These are phyloP conservation scores for Agrotis segetum DNA, from an alignment of 2,888 invertebrate genomes.

Conservation along the genomic window DNA sequence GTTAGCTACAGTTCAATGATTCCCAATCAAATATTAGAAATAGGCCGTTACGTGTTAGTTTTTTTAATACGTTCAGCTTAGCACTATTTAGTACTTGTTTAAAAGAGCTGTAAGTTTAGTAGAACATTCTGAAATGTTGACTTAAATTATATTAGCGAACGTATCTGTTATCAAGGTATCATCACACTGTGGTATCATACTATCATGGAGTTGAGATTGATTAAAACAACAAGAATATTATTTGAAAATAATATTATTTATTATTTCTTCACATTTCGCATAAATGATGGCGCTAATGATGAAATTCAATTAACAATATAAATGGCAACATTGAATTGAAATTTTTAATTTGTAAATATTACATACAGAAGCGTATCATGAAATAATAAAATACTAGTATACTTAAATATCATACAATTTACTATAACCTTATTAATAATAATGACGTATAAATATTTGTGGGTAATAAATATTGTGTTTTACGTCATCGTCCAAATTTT, in stretches of 20 bases:
- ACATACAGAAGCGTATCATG: constrained; percentile 72
- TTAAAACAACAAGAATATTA: constrained; percentile 22
- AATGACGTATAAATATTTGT: constrained; percentile 56
- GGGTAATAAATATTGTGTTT: constrained; percentile 68
- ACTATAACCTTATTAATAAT: constrained; percentile 52
- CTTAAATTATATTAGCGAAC: too few species aligned
- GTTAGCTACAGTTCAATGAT: too few species aligned
- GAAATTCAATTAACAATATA: constrained; percentile 48
- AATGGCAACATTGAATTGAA: constrained; percentile 55
- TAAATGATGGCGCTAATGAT: constrained; percentile 39
- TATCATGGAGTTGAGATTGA: not conserved
- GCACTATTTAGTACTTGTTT: not conserved
- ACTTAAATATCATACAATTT: constrained; percentile 58
- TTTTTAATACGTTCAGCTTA: not conserved
- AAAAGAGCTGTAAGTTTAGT: too few species aligned
- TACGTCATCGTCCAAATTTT: constrained; percentile 78
- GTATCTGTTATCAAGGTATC: too few species aligned
- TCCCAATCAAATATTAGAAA: not conserved
- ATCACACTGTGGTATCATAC: too few species aligned
- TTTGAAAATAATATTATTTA: constrained; percentile 56
- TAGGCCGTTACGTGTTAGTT: not conserved
- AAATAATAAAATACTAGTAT: constrained; percentile 61
- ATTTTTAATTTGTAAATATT: constrained; percentile 76
- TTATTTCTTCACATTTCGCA: constrained; percentile 58
- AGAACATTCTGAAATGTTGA: too few species aligned